A percentile compares a stretch with the other conserved stretches of the same genome.
Evolutionary conservation across 2,797 vertebrate species (phyloP).

Genomic region (Cryptoblepharus egeriae): DNA sequence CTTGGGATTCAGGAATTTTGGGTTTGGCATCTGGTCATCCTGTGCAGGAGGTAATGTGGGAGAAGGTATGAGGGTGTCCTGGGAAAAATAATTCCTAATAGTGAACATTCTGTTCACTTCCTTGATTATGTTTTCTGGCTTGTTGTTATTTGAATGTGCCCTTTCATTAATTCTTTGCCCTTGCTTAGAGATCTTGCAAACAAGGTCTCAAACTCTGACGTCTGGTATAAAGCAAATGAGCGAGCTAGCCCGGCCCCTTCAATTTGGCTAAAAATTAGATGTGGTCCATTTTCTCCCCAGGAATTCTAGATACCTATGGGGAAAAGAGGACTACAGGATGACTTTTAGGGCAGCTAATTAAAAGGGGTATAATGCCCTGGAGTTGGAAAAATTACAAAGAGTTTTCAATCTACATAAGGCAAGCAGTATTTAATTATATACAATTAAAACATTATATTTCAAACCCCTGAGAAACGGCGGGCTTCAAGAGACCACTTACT

Average conservation of each 20-base stretch:
- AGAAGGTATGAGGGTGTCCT: too few relatives aligned
- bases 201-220: neutral
- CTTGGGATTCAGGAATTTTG: too few relatives aligned
- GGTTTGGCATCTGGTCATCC: too few relatives aligned
- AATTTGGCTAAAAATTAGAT: slow-evolving; percentile 60
- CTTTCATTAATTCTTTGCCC: slow-evolving; percentile 1
- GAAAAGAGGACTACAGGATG: slow-evolving; percentile 53
- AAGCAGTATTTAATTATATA: slow-evolving; percentile 68
- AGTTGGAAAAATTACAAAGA: slow-evolving; percentile 59
- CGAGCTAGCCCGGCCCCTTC: neutral
- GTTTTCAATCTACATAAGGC: slow-evolving; percentile 63
- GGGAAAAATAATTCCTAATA: neutral
- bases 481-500: slow-evolving; percentile 40
- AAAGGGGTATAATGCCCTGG: slow-evolving; percentile 43
- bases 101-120: neutral
- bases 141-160: neutral
- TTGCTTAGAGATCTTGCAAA: neutral
- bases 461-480: slow-evolving; percentile 43
- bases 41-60: too few relatives aligned
- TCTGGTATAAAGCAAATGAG: slow-evolving; percentile 33
- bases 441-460: slow-evolving; percentile 60
- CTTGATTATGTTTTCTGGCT: neutral
- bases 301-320: slow-evolving; percentile 43
- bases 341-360: slow-evolving; percentile 71
- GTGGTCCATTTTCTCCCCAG: slow-evolving; percentile 49